A percentile compares a stretch with the other conserved stretches of the same genome.
Evolutionary conservation across 2,888 invertebrate genomes (phyloP).

Genomic region (Panorpa germanica): DNA sequence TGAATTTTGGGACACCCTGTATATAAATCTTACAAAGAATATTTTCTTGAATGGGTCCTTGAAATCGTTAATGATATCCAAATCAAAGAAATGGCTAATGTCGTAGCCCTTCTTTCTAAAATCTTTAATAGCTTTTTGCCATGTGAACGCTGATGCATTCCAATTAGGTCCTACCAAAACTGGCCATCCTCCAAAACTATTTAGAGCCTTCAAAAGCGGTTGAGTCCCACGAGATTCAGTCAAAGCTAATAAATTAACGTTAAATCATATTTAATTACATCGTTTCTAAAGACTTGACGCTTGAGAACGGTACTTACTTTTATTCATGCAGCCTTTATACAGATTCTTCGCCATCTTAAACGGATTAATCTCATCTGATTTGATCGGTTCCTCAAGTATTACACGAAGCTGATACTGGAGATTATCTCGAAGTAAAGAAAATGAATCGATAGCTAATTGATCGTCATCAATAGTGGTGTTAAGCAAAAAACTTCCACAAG

Average conservation of each 20-base stretch:
- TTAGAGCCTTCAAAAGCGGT: slow-evolving; percentile 19
- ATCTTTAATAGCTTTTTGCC: slow-evolving; percentile 67
- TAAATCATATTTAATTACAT: neutral
- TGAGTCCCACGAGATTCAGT: slow-evolving; percentile 24
- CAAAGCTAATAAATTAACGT: slow-evolving; percentile 9
- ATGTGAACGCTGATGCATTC: slow-evolving; percentile 35
- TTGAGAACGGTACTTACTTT: slow-evolving; percentile 40
- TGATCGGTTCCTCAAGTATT: slow-evolving; percentile 44
- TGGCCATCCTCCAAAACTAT: slow-evolving; percentile 62
- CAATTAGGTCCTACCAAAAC: slow-evolving; percentile 50
- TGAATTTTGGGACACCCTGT: too few species aligned
- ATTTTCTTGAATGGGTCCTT: slow-evolving; percentile 72
- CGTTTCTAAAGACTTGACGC: neutral
- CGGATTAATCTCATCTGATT: slow-evolving; percentile 40
- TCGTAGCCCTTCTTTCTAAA: slow-evolving; percentile 68
- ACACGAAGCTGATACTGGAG: slow-evolving; percentile 52
- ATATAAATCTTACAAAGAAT: slow-evolving; percentile 66
- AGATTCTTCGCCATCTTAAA: slow-evolving; percentile 62
- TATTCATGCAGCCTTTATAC: slow-evolving; percentile 78
- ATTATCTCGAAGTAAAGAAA: slow-evolving; percentile 55
- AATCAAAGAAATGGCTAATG: slow-evolving; percentile 78
- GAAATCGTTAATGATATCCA: slow-evolving; percentile 74
- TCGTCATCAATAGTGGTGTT: slow-evolving; percentile 61
- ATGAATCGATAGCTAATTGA: slow-evolving; percentile 57
- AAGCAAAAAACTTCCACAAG: slow-evolving; percentile 57